Percentiles rank a stretch among this genome's conserved stretches.
Evolutionary conservation across 2,888 invertebrate species (phyloP).

Genomic region (Shargacucullia verbasci): DNA sequence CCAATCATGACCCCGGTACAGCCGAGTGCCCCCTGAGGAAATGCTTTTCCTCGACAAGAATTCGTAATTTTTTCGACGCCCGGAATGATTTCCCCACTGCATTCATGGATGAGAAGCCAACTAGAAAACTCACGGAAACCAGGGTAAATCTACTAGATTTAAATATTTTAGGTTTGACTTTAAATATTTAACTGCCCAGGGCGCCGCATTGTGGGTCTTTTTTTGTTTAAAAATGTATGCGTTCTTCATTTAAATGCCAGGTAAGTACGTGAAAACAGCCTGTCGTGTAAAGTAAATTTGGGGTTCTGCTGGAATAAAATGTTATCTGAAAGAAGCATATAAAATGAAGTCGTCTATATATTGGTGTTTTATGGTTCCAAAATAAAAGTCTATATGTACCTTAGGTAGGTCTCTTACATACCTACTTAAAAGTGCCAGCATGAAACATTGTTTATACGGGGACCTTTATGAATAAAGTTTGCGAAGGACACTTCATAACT

Average conservation of each 20-base stretch:
- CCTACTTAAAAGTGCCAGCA: too few species aligned
- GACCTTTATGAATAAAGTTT: conserved; percentile 6
- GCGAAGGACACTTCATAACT: conserved; percentile 2
- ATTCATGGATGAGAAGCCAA: conserved; percentile 65
- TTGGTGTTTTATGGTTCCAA: too few species aligned
- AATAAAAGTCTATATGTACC: too few species aligned
- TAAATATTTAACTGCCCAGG: conserved; percentile 49
- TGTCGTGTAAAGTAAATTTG: conserved; percentile 1
- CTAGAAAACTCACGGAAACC: conserved; percentile 51
- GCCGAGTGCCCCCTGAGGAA: conserved; percentile 65
- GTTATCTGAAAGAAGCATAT: too few species aligned
- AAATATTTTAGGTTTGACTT: conserved; percentile 54
- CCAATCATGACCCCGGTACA: conserved; percentile 55
- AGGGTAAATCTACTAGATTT: conserved; percentile 46
- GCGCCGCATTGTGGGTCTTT: conserved; percentile 38
- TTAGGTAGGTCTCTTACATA: too few species aligned
- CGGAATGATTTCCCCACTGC: conserved; percentile 71
- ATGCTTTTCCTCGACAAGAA: conserved; percentile 64
- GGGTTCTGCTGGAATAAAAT: background rate
- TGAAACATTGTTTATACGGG: background rate
- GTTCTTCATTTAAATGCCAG: conserved; percentile 46
- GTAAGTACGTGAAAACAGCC: conserved; percentile 13
- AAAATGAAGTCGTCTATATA: too few species aligned
- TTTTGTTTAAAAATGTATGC: conserved; percentile 43
- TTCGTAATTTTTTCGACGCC: conserved; percentile 65